Evolutionary conservation across 2,888 invertebrate genomes (phyloP).

Genomic region (Neoscelio sp.): DNA sequence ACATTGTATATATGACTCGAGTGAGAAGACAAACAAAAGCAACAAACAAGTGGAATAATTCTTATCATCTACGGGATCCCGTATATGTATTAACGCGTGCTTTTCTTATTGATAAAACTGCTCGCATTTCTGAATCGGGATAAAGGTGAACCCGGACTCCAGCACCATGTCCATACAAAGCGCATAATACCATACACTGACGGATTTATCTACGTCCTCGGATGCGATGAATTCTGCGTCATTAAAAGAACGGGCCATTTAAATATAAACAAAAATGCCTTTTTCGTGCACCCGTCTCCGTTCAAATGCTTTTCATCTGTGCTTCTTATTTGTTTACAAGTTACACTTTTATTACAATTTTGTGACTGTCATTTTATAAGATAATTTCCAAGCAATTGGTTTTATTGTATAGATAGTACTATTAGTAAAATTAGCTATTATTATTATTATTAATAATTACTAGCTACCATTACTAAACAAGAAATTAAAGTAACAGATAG

Average conservation of each 20-base stretch:
- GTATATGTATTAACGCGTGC: slow-evolving; percentile 82
- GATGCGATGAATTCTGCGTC: slow-evolving; percentile 74
- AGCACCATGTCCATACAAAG: slow-evolving; percentile 85
- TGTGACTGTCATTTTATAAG: too few species aligned
- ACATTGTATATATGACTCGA: slow-evolving; percentile 25
- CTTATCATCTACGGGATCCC: slow-evolving; percentile 84
- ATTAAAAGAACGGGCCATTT: slow-evolving; percentile 42
- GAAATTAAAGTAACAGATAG: too few species aligned
- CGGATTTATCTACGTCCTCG: slow-evolving; percentile 81
- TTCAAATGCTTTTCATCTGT: too few species aligned
- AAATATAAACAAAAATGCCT: slow-evolving; percentile 24
- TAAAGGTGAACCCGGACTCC: slow-evolving; percentile 85
- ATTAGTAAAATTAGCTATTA: too few species aligned
- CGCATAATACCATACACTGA: slow-evolving; percentile 86
- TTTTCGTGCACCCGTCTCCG: too few species aligned
- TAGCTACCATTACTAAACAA: too few species aligned
- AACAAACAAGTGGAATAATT: slow-evolving; percentile 86
- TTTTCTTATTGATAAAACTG: slow-evolving; percentile 85
- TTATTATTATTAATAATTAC: slow-evolving; percentile 26
- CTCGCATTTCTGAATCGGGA: slow-evolving; percentile 84
- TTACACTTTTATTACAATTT: too few species aligned
- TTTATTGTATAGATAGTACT: neutral
- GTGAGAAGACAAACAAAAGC: slow-evolving; percentile 84
- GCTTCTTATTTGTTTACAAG: neutral
- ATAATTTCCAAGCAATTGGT: slow-evolving; percentile 22